Percentiles rank a stretch among this genome's conserved stretches.
phyloP scores from a whole-genome alignment of 2,797 vertebrate species.

The Hippopotamyrus pictus region DNA sequence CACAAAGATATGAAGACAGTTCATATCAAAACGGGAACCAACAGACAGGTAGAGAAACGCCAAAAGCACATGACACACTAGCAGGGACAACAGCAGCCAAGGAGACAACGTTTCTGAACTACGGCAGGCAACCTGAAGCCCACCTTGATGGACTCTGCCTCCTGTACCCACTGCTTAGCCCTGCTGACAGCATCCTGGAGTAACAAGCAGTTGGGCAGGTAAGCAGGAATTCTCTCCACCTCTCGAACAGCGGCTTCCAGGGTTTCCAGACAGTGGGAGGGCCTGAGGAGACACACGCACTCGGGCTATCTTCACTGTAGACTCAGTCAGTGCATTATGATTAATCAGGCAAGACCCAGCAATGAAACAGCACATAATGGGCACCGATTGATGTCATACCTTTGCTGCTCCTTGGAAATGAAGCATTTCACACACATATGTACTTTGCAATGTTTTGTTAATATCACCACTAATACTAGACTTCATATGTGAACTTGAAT shows the following conservation, averaged over 20 bases:
- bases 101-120: background rate
- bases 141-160: background rate
- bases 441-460: background rate
- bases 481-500: background rate
- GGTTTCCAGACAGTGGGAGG: slow-evolving; percentile 68
- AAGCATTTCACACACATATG: background rate
- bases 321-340: background rate
- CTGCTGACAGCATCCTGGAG: slow-evolving; percentile 76
- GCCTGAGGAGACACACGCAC: slow-evolving; percentile 52
- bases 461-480: background rate
- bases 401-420: background rate
- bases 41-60: background rate
- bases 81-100: background rate
- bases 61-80: background rate
- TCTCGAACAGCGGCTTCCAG: slow-evolving; percentile 75
- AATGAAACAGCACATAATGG: background rate
- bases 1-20: background rate
- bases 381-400: background rate
- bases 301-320: background rate
- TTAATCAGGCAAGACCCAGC: background rate
- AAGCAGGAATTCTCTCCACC: slow-evolving; percentile 85
- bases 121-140: background rate
- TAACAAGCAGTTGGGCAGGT: slow-evolving; percentile 75
- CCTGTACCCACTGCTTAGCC: slow-evolving; percentile 46
- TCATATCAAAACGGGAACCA: background rate